Evolutionary conservation across 2,797 vertebrate genomes (phyloP), one percentile per base, ranked within the genome.

Genomic region (Chloroceryle inda): DNA sequence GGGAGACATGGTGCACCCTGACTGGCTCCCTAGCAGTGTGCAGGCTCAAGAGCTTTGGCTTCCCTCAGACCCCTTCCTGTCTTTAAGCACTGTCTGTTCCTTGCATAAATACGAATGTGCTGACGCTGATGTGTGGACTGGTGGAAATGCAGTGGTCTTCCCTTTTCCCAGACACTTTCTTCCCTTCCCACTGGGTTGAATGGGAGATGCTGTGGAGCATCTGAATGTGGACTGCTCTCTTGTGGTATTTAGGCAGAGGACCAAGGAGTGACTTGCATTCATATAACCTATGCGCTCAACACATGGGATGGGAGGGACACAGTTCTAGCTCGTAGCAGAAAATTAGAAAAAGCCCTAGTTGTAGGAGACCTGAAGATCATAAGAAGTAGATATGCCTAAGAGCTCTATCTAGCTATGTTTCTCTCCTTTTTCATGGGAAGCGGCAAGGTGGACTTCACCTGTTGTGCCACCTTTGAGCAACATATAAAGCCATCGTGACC

Each of bases 81-180:
- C 42, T 35, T 23, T 38, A 15, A 44, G 29, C 55, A 15, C 12
- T 5, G 26, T 14, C 21, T 58, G 31, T 18, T 69, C 40, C 18
- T 56, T 45, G 37, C 1, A 0, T 45, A 40, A 33, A 11, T 38
- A 29, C 4, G 3, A 75, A 35, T 55, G 50, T 0, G 0, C 18
- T 29, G 12, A 10, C 1, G 1, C n/a, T 59, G 38, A 8, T 11
- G 0, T 35, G 40, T 27, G 20, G 14, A 4, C 37, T 56, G 26
- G 14, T 76, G 20, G 49, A 71, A 88, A 38, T 24, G 15, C 16
- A 17, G 0, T 5, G 21, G 16, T 63, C 23, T 89, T 87, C 11
- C 13, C 4, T 63, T 74, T 76, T 33, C 16, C 18, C 5, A 1
- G 11, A 38, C 26, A 5, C 2, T 4, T 44, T 75, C 47, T 82